phyloP scores from a whole-genome alignment of 2,797 vertebrate species.

The Micrastur ruficollis region DNA sequence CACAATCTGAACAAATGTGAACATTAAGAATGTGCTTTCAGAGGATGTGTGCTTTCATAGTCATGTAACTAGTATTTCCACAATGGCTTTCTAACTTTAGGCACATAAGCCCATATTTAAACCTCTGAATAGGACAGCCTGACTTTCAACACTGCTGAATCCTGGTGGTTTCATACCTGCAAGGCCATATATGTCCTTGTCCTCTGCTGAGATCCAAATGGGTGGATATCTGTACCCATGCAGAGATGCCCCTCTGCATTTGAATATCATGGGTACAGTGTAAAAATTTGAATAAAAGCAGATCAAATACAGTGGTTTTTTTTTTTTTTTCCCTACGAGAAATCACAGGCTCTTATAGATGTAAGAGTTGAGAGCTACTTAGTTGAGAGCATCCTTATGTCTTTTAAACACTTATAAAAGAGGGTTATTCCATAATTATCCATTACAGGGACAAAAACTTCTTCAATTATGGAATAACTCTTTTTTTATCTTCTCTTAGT shows the following conservation, averaged over 20 bases:
- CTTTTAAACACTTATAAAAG: slow-evolving; percentile 31
- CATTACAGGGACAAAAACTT: not conserved
- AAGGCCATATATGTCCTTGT: not conserved
- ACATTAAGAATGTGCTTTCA: not conserved
- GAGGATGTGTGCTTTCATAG: not conserved
- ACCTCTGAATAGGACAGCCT: not conserved
- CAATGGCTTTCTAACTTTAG: not conserved
- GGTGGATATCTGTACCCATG: not conserved
- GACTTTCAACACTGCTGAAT: not conserved
- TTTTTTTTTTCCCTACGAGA: not conserved
- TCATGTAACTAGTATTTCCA: not conserved
- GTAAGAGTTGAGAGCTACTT: slow-evolving; percentile 22
- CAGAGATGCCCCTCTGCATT: not conserved
- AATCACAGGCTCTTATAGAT: slow-evolving; percentile 11
- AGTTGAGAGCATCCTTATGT: slow-evolving; percentile 18
- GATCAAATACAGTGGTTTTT: not conserved
- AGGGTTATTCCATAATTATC: slow-evolving; percentile 35
- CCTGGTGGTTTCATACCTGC: not conserved
- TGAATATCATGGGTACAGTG: not conserved
- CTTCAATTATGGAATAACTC: not conserved
- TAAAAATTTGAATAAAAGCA: slow-evolving; percentile 11
- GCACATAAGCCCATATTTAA: not conserved
- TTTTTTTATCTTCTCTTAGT: not conserved
- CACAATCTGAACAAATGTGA: not conserved
- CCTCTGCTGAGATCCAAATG: not conserved